A percentile compares a stretch with the other conserved stretches of the same genome.
Conservation (phyloP, 92 coral and sea anemone species). For the Zoanthus sansibaricus region DNA sequence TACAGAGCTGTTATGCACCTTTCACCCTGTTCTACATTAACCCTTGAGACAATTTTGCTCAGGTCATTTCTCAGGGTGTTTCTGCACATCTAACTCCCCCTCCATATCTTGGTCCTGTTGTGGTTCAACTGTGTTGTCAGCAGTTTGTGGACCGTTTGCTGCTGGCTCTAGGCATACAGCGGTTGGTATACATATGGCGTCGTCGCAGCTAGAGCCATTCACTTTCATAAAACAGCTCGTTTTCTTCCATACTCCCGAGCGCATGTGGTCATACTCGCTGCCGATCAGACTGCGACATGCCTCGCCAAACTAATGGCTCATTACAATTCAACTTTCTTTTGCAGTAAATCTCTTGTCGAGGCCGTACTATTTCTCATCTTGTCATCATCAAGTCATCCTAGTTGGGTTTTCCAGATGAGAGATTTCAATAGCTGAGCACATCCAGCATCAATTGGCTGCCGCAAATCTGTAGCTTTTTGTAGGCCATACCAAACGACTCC, state of each 20-base stretch:
- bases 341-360: conserved; percentile 48
- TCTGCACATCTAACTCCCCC: conserved; percentile 7
- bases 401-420: conserved; percentile 57
- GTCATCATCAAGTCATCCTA: conserved; percentile 54
- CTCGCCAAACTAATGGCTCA: conserved; percentile 52
- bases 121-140: conserved; percentile 29
- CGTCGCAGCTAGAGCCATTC: conserved; percentile 48
- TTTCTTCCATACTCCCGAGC: conserved; percentile 59
- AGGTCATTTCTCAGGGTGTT: conserved; percentile 35
- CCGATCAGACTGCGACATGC: conserved; percentile 45
- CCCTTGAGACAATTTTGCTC: background rate
- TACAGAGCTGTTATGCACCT: no score
- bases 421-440: conserved; percentile 56
- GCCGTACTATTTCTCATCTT: conserved; percentile 62
- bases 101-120: background rate
- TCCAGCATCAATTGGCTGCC: conserved; percentile 65
- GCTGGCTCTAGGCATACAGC: conserved; percentile 41
- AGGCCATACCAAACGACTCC: conserved; percentile 60
- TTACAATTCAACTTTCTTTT: conserved; percentile 51
- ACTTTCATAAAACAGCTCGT: conserved; percentile 35
- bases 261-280: conserved; percentile 54
- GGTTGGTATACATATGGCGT: conserved; percentile 36
- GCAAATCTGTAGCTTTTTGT: conserved; percentile 48
- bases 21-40: no score
- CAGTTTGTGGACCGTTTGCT: conserved; percentile 53